phyloP scores from a whole-genome alignment of 2,113 vertebrate genomes.

The Chionis minor region DNA sequence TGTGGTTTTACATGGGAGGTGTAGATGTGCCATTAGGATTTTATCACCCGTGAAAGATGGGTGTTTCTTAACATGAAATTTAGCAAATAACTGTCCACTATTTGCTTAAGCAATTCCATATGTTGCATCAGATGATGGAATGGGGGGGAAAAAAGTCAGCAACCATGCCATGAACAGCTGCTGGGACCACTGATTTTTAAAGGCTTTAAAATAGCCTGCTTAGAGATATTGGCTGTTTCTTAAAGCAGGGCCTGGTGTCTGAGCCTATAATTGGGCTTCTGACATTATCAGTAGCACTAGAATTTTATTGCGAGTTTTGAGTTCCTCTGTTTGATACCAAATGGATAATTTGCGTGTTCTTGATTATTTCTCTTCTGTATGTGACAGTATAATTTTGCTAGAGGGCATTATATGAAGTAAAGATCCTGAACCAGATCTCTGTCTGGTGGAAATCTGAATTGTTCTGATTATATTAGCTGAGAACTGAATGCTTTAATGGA shows the following conservation, averaged over 20 bases:
- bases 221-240: neutral
- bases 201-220: neutral
- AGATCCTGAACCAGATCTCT: neutral
- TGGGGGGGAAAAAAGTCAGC: neutral
- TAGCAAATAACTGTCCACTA: neutral
- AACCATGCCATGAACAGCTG: neutral
- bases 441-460: constrained; percentile 6
- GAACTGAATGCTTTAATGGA: neutral
- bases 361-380: neutral
- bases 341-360: neutral
- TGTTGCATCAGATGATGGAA: neutral
- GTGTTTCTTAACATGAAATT: neutral
- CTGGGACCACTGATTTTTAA: neutral
- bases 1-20: neutral
- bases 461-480: constrained; percentile 7
- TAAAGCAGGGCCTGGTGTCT: neutral
- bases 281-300: neutral
- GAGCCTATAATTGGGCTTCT: neutral
- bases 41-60: neutral
- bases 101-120: neutral
- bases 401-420: neutral
- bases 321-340: neutral
- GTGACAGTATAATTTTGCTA: constrained; percentile 6
- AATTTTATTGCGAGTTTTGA: neutral
- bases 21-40: neutral